Evolutionary conservation across 2,888 invertebrate species (phyloP).

Genomic region (Dasysyrphus tricinctus): DNA sequence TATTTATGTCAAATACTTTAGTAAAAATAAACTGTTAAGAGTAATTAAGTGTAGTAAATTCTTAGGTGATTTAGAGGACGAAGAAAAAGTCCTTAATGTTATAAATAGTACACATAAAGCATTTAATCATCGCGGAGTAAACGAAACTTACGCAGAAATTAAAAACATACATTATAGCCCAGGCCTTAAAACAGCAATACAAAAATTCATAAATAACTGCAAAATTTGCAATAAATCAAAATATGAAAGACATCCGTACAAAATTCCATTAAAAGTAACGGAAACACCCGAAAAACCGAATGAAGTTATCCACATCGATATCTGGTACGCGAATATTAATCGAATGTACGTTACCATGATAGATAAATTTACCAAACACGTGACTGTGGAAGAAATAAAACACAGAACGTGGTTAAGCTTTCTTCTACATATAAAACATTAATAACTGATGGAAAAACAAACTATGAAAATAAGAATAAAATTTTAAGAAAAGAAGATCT

Average conservation of each 20-base stretch:
- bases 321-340: conserved; percentile 37
- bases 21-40: conserved; percentile 44
- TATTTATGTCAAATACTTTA: conserved; percentile 33
- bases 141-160: conserved; percentile 43
- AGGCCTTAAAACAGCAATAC: conserved; percentile 31
- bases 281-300: conserved; percentile 35
- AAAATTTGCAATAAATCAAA: conserved; percentile 36
- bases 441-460: too few species aligned
- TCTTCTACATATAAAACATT: too few species aligned
- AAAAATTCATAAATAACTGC: conserved; percentile 45
- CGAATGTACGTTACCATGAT: conserved; percentile 48
- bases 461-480: too few species aligned
- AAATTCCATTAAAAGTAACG: conserved; percentile 33
- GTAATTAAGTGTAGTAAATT: conserved; percentile 44
- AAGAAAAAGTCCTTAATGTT: conserved; percentile 27
- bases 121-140: conserved; percentile 33
- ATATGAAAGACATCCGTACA: conserved; percentile 42
- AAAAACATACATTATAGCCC: conserved; percentile 45
- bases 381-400: conserved; percentile 43
- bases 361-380: conserved; percentile 57
- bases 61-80: conserved; percentile 32
- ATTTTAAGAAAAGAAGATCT: too few species aligned
- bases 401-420: conserved; percentile 49
- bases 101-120: not conserved
- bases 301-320: conserved; percentile 37